These are phyloP conservation scores for Mohoua ochrocephala DNA, from an alignment of 2,113 vertebrate genomes.

Conservation along the genomic window DNA sequence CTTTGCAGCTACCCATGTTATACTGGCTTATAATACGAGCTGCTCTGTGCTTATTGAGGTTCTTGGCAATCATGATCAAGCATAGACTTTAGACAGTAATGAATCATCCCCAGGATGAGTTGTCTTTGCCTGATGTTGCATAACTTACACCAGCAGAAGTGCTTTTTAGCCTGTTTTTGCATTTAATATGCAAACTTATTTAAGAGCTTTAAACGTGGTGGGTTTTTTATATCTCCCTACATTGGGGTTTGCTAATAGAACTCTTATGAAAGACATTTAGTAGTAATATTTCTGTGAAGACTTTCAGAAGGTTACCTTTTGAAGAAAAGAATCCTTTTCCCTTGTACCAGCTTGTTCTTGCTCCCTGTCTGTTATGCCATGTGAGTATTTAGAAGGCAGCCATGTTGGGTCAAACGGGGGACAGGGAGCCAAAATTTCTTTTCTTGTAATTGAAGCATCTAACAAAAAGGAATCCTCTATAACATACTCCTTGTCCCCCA, in stretches of 20 bases:
- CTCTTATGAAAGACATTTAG: neutral
- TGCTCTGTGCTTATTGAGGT: neutral
- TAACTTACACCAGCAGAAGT: neutral
- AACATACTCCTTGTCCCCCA: neutral
- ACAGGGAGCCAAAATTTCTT: neutral
- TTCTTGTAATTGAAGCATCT: neutral
- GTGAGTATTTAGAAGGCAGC: neutral
- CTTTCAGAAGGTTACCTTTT: neutral
- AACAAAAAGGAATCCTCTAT: neutral
- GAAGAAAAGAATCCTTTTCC: neutral
- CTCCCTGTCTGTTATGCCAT: neutral
- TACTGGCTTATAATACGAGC: rapidly evolving
- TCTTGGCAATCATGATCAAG: neutral
- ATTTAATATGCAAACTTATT: neutral
- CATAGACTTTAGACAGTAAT: neutral
- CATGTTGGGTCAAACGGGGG: neutral
- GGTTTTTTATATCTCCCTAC: neutral
- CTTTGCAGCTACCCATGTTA: neutral
- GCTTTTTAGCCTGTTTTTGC: neutral
- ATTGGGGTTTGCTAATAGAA: neutral
- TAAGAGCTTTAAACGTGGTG: neutral
- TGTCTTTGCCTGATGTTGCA: neutral
- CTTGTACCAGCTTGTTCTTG: neutral
- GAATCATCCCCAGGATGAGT: neutral
- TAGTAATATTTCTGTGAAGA: neutral